phyloP scores from a whole-genome alignment of 2,888 invertebrate species.

The Aricia artaxerxes region DNA sequence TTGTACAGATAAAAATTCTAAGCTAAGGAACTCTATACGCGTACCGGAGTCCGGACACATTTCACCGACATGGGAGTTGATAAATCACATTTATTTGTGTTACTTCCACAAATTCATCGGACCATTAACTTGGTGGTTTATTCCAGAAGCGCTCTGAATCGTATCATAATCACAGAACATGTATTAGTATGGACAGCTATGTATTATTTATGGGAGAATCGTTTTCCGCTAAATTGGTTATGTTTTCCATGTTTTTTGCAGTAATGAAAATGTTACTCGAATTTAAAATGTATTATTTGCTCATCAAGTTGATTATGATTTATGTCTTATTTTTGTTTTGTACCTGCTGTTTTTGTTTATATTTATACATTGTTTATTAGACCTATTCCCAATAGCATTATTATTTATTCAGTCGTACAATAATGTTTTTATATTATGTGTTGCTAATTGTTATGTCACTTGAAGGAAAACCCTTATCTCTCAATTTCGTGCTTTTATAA shows the following conservation, averaged over 20 bases:
- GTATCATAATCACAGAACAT: no score
- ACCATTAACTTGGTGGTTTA: constrained; percentile 2
- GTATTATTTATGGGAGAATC: constrained; percentile 3
- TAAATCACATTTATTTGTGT: not conserved
- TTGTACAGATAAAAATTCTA: no score
- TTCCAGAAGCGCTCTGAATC: not conserved
- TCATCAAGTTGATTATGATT: not conserved
- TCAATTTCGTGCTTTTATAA: no score
- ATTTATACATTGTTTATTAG: no score
- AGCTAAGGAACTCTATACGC: not conserved
- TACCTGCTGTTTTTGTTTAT: no score
- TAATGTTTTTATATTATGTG: no score
- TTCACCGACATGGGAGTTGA: not conserved
- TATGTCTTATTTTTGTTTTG: no score
- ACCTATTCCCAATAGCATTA: no score
- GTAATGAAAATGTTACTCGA: not conserved
- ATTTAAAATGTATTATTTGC: not conserved
- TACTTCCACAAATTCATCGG: constrained; percentile 2
- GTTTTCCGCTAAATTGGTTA: constrained; percentile 17
- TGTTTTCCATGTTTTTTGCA: not conserved
- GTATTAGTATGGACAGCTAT: not conserved
- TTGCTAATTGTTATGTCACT: no score
- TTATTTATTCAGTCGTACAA: no score
- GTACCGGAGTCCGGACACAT: not conserved
- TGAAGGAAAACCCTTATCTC: no score